A percentile compares a stretch with the other conserved stretches of the same genome.
phyloP scores from a whole-genome alignment of 2,888 invertebrate genomes.

The Meghimatium bilineatum region DNA sequence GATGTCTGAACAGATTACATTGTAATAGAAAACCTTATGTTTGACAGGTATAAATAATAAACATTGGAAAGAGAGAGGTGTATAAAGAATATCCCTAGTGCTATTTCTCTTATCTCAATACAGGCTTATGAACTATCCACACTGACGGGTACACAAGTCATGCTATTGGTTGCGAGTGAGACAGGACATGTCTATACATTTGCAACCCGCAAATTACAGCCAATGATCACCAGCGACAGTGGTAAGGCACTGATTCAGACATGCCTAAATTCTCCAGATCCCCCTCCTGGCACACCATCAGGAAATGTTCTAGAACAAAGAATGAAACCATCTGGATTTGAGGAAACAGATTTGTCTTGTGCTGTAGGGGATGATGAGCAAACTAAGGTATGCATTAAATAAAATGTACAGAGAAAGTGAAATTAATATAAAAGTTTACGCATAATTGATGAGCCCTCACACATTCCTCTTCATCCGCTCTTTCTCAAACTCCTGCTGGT shows the following conservation, averaged over 20 bases:
- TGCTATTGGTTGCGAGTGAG: conserved; percentile 98
- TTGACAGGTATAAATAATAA: too few relatives aligned
- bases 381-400: conserved; percentile 51
- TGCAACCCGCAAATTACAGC: conserved; percentile 95
- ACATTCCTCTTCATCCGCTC: too few relatives aligned
- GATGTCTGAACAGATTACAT: too few relatives aligned
- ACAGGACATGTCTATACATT: conserved; percentile 99
- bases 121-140: conserved; percentile 99
- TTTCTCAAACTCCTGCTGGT: too few relatives aligned
- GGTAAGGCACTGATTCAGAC: conserved; percentile 99
- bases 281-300: conserved; percentile 71
- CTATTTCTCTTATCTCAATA: not conserved
- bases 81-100: not conserved
- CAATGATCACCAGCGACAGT: conserved; percentile 96
- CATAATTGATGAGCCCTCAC: too few relatives aligned
- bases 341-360: conserved; percentile 98
- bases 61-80: too few relatives aligned
- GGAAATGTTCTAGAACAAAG: conserved; percentile 87
- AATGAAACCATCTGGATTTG: conserved; percentile 98
- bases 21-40: too few relatives aligned
- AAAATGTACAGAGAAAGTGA: too few relatives aligned
- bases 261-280: conserved; percentile 97
- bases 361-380: conserved; percentile 80
- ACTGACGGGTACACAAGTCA: conserved; percentile 98
- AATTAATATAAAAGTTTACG: too few relatives aligned